Evolutionary conservation across 1,140 invertebrate genomes (phyloP), one percentile per base, ranked within the genome.

Genomic region (Calosoma granatense): DNA sequence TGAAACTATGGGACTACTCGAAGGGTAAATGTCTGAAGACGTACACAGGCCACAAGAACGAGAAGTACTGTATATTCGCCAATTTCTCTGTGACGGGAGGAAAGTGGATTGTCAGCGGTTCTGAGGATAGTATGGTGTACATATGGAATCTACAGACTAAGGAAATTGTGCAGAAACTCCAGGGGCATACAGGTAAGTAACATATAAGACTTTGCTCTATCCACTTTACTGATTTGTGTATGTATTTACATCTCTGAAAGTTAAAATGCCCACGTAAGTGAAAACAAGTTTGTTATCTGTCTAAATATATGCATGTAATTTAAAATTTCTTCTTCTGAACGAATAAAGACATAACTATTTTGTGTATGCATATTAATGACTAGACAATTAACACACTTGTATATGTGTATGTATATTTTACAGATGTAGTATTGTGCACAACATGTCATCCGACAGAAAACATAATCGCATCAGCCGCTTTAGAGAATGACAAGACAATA

Each of bases 81-180:
- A 99, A 99, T 75, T 99, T 99, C 73, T 99, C 96, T 54, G 95
- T 99, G 2, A 99, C 97, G 47, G 97, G 97, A 59, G 97, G 96
- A 72, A 99, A 98, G 90, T 99, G 97, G 97, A 99, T 99, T 72
- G 96, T 99, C 43, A 97, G 94, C 53, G 97, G 97, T 14, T 98
- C 96, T n/a, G 97, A 99, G 78, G 97, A 99, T 72, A 95, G 97
- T 70, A 83, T 95, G 78, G 94, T 99, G 1, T 99, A 98, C 67
- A 97, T 99, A 65, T 99, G 97, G 97, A 99, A 99, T 80, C 78
- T 99, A 55, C 97, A 99, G 70, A 97, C 94, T 15, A 98, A 99
- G 76, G 96, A 99, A 78, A 92, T 99, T 61, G 97, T 99, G 51
- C 97, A 99, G 76, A 94, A 95, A 76, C 74, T 99, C 56, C 85